Base-by-base conservation (phyloP, 2,113 vertebrate species). In the Clupea harengus region DNA sequence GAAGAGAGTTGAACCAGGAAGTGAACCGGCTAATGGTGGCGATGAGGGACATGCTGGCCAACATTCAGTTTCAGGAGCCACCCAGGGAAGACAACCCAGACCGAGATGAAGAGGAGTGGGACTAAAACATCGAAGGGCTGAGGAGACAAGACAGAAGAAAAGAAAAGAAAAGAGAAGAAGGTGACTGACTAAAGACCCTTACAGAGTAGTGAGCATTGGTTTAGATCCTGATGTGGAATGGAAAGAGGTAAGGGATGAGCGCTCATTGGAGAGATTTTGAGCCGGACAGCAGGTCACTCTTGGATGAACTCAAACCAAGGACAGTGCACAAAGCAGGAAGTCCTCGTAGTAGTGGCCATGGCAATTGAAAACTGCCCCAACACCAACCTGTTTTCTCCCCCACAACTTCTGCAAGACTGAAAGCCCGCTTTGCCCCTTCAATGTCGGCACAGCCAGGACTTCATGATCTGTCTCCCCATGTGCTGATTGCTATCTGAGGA, bases 41-140 rank as follows among this genome's bases (percentile, higher is more conserved):
- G 4, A 97, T 99, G 95, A 95, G 98, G 20, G 98, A 99, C 95
- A 98, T 99, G 97, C 94, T 99, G 94, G 98, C 97, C 28, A 99
- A 99, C 93, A 98, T 99, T 92, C 96, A 96, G 90, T 98, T 99
- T 89, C 97, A 97, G 82, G 98, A 97, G 90, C 97, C 92, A 82
- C 96, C 45, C 45, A 95, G 54, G 91, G 92, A 39, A 87, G 97
- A 57, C 95, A 96, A 95, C 94, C 94, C 87, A 83, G 95, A 96
- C 83, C 89, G 89, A 81, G 97, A 98, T 0, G 98, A 96, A 0
- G 98, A 98, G 85, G 98, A 99, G 44, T 99, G 96, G 97, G 94
- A 96, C 91, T 92, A 15, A 46, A 32, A 18, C 0, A 32, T 54
- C 20, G 32, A 50, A 57, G 46, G 25, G 75, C 0, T 57, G 25